These are phyloP conservation scores for Meghimatium bilineatum DNA, from an alignment of 2,888 invertebrate species.

Conservation along the genomic window DNA sequence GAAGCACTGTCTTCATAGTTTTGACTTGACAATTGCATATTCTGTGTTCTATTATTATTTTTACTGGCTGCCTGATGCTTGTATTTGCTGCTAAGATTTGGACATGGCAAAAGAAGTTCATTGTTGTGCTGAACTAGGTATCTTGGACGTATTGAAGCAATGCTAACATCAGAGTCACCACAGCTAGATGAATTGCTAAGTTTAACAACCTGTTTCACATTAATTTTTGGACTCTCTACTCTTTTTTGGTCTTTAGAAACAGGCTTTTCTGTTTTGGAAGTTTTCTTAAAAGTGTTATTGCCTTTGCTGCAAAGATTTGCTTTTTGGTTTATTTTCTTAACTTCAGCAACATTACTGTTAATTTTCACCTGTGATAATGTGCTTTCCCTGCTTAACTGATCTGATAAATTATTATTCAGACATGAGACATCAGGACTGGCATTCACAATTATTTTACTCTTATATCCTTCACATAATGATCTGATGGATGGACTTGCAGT, in stretches of 20 bases:
- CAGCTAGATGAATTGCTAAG: background rate
- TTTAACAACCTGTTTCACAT: background rate
- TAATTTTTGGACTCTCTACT: background rate
- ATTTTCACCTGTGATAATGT: background rate
- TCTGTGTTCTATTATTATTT: conserved; percentile 25
- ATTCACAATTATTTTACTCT: background rate
- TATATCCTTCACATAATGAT: conserved; percentile 11
- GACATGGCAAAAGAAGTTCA: conserved; percentile 40
- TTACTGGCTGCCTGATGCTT: conserved; percentile 5
- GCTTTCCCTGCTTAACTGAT: background rate
- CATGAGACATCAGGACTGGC: background rate
- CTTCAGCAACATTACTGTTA: background rate
- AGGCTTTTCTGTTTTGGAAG: background rate
- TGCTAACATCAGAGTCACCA: conserved; percentile 30
- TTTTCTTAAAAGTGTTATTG: background rate
- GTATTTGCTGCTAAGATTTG: conserved; percentile 31
- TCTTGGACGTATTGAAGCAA: conserved; percentile 32
- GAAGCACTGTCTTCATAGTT: conserved; percentile 12
- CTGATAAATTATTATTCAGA: background rate
- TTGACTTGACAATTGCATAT: background rate
- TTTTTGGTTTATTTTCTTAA: background rate
- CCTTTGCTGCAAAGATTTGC: background rate
- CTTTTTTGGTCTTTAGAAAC: background rate
- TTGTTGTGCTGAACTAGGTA: conserved; percentile 40
- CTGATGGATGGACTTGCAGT: background rate